Conservation (phyloP, 2,888 invertebrate genomes). For the Matsumyia berberina region DNA sequence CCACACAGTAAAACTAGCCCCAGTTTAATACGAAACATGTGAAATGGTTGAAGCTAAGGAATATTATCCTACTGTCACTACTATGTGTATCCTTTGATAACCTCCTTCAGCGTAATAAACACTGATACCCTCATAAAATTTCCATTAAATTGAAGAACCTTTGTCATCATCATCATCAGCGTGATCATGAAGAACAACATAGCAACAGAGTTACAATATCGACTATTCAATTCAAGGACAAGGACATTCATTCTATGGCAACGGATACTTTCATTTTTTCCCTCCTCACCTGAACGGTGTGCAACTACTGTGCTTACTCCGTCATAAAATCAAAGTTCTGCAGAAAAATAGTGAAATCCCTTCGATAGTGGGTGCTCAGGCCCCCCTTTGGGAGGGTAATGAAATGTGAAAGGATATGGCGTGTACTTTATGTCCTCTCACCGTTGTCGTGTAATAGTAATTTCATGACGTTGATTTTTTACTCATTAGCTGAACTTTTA, state of each 20-base stretch:
- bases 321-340: background rate
- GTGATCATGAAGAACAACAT: constrained; percentile 2
- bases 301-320: background rate
- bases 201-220: background rate
- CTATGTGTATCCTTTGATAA: background rate
- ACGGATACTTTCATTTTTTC: background rate
- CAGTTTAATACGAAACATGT: background rate
- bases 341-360: background rate
- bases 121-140: constrained; percentile 32
- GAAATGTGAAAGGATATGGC: constrained; percentile 1
- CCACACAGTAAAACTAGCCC: background rate
- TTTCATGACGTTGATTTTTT: constrained; percentile 11
- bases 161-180: background rate
- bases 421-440: background rate
- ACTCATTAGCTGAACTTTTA: constrained; percentile 1
- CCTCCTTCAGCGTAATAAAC: background rate
- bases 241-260: background rate
- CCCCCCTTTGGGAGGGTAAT: background rate
- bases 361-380: no score
- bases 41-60: background rate
- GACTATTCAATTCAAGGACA: constrained; percentile 39
- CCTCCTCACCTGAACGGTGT: background rate
- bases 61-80: background rate
- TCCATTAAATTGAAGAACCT: constrained; percentile 25
- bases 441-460: background rate